phyloP scores from a whole-genome alignment of 2,888 invertebrate species.

The Oxycera nigricornis region DNA sequence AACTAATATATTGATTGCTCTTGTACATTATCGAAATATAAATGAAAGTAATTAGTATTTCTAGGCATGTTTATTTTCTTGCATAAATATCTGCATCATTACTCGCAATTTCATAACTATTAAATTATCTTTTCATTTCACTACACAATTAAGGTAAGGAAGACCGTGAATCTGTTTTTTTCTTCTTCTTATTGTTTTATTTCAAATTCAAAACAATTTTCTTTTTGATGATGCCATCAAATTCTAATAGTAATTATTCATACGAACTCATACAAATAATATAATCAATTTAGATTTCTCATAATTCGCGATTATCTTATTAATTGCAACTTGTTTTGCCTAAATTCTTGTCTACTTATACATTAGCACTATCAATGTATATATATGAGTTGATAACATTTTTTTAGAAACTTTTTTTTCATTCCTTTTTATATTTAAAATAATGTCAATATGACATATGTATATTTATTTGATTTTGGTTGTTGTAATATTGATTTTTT shows the following conservation, averaged over 20 bases:
- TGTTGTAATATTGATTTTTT: constrained; percentile 25
- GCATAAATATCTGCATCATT: neutral
- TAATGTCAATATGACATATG: constrained; percentile 43
- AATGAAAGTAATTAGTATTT: too few relatives aligned
- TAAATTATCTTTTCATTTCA: neutral
- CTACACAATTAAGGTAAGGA: constrained; percentile 42
- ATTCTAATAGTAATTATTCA: neutral
- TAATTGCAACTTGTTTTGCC: constrained; percentile 26
- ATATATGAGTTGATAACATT: constrained; percentile 33
- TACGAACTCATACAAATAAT: neutral
- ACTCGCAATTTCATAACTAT: constrained; percentile 17
- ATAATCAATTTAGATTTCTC: neutral
- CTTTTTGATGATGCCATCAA: neutral
- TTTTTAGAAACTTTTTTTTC: constrained; percentile 36
- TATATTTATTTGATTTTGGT: constrained; percentile 30
- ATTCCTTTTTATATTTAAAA: constrained; percentile 40
- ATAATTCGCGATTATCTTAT: neutral
- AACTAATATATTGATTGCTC: too few relatives aligned
- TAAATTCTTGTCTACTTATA: constrained; percentile 30
- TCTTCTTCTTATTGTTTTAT: constrained; percentile 26
- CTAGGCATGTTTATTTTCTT: neutral
- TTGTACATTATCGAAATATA: too few relatives aligned
- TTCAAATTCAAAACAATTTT: constrained; percentile 24
- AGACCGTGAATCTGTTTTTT: constrained; percentile 43
- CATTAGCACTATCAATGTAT: constrained; percentile 11